Percentiles rank a stretch among this genome's conserved stretches.
These are phyloP conservation scores for Parapsyche elsis DNA, from an alignment of 1,140 invertebrate genomes.

Conservation along the genomic window DNA sequence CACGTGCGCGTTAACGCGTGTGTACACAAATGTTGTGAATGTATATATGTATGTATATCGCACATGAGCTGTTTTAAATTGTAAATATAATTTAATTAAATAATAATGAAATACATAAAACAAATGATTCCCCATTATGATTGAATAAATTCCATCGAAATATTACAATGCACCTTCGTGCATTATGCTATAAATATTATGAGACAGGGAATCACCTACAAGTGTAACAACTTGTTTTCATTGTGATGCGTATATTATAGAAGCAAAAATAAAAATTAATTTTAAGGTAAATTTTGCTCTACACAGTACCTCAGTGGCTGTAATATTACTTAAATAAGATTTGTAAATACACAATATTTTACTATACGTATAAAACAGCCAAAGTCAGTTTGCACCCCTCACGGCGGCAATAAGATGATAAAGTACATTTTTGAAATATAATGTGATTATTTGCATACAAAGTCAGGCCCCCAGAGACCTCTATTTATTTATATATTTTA, in stretches of 20 bases:
- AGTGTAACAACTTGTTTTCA: constrained; percentile 37
- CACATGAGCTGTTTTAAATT: constrained; percentile 10
- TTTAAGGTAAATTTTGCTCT: constrained; percentile 59
- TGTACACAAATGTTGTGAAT: constrained; percentile 17
- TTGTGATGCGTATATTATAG: constrained; percentile 59
- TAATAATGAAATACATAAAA: background rate
- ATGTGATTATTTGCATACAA: constrained; percentile 41
- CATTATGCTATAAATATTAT: constrained; percentile 2
- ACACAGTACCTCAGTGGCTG: constrained; percentile 63
- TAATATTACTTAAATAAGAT: constrained; percentile 53
- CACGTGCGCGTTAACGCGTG: background rate
- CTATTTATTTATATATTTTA: constrained; percentile 45
- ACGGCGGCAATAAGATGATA: constrained; percentile 51
- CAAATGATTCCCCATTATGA: constrained; percentile 2
- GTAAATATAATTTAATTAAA: constrained; percentile 27
- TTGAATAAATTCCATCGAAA: constrained; percentile 1
- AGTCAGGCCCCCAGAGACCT: constrained; percentile 42
- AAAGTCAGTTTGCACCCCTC: constrained; percentile 45
- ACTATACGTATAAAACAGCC: constrained; percentile 37
- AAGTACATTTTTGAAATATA: constrained; percentile 28
- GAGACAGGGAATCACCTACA: constrained; percentile 36
- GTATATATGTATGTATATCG: constrained; percentile 28
- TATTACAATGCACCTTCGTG: background rate
- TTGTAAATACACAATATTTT: constrained; percentile 45
- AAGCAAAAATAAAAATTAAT: constrained; percentile 56